Percentiles rank a stretch among this genome's conserved stretches.
Evolutionary conservation across 2,888 invertebrate genomes (phyloP).

Genomic region (Timandra comae): DNA sequence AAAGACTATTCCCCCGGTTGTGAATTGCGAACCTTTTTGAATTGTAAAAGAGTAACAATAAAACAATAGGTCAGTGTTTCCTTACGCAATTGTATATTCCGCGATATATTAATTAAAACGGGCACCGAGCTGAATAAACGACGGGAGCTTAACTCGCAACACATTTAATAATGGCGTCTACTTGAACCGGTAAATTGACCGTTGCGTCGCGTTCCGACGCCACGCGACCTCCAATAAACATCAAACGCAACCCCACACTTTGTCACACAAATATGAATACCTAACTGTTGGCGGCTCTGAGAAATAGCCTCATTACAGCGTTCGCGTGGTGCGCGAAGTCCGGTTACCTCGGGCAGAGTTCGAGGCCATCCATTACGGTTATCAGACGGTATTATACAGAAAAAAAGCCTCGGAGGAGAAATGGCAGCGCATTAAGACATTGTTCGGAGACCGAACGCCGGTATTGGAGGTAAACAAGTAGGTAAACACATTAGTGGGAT

Average conservation of each 20-base stretch:
- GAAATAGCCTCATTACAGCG: slow-evolving; percentile 37
- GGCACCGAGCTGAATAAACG: no score
- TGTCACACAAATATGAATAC: slow-evolving; percentile 22
- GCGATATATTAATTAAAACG: no score
- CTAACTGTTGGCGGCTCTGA: slow-evolving; percentile 22
- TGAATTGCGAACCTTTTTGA: no score
- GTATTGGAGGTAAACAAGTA: slow-evolving; percentile 48
- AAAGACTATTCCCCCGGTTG: no score
- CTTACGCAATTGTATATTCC: no score
- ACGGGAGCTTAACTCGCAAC: no score
- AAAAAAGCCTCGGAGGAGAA: slow-evolving; percentile 38
- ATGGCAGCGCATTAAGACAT: slow-evolving; percentile 47
- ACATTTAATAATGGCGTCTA: no score
- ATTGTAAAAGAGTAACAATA: no score
- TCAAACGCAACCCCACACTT: slow-evolving; percentile 2
- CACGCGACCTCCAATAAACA: background rate
- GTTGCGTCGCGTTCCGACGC: background rate
- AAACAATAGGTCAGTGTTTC: no score
- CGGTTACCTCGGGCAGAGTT: slow-evolving; percentile 37
- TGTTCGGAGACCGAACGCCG: slow-evolving; percentile 43
- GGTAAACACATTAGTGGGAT: slow-evolving; percentile 66
- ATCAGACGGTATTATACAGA: slow-evolving; percentile 37
- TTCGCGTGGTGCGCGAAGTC: slow-evolving; percentile 32
- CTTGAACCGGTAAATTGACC: no score
- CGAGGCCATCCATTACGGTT: slow-evolving; percentile 47